Conservation (phyloP, 92 coral and sea anemone genomes). For the Porites evermanni region DNA sequence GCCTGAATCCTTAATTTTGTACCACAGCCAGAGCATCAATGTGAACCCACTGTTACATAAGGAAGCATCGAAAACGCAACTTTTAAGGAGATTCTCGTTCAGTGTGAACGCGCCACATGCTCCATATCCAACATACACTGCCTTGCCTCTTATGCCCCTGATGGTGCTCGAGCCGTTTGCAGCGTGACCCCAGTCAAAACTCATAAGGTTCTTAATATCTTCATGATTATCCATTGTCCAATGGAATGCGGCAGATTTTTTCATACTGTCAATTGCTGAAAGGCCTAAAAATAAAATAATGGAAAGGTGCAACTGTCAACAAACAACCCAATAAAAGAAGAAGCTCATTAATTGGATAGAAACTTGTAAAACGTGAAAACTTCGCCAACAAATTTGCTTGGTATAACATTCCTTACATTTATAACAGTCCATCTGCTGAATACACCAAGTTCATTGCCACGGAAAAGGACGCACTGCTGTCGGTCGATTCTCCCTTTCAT, state of each 20-base stretch:
- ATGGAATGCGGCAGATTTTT: conserved; percentile 41
- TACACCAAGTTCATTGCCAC: too few species aligned
- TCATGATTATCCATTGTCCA: conserved; percentile 63
- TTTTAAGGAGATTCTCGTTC: conserved; percentile 2
- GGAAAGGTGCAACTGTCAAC: neutral
- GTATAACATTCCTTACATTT: too few species aligned
- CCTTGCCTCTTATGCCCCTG: conserved; percentile 24
- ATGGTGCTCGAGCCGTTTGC: neutral
- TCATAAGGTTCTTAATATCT: conserved; percentile 8
- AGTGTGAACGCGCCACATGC: conserved; percentile 20
- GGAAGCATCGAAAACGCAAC: conserved; percentile 27
- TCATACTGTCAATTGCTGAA: conserved; percentile 13
- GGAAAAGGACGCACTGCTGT: too few species aligned
- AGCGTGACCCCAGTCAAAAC: conserved; percentile 14
- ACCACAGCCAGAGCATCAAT: conserved; percentile 39
- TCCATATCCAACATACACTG: conserved; percentile 8
- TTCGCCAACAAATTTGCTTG: too few species aligned
- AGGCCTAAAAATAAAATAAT: neutral
- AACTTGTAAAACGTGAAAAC: neutral
- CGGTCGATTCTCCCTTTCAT: too few species aligned
- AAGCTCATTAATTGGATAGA: neutral
- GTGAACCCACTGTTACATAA: conserved; percentile 30
- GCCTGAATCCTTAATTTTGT: neutral
- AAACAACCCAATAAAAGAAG: neutral
- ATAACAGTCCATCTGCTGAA: too few species aligned